Evolutionary conservation across 2,888 invertebrate species (phyloP), one percentile per base, ranked within the genome.

Genomic region (Plusia festucae): DNA sequence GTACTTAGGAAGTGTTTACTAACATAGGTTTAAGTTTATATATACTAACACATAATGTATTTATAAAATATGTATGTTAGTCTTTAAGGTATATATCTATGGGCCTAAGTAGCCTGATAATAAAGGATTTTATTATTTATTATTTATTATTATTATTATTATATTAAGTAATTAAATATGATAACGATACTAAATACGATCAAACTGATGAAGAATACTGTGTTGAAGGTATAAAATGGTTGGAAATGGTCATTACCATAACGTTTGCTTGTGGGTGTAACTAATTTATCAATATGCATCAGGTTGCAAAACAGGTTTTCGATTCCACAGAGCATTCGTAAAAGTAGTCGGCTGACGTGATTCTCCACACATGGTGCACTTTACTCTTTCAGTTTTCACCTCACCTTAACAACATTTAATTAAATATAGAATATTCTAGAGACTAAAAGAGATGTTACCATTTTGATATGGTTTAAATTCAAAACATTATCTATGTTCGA

Each of bases 251-350:
- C 66, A 60, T 64, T 59, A 62, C 34, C 56, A 65, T 76, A 63
- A 60, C 46, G 71, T n/a, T 63, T 59, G 68, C 63, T 78, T 59
- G 32, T 46, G 54, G 59, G 55, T 54, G 64, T 56, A 24, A 64
- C 46, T 70, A 65, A 79, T 79, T 71, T 73, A 78, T 79, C 68
- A 77, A 70, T 80, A 77, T 74, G 74, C 70, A 78, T 76, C 60
- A 74, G 69, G 78, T 79, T 76, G 82, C 65, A 65, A 78, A 79
- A 87, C 83, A 61, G 79, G 86, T 86, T 85, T 77, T 79, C 67
- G 79, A 78, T 85, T 80, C 82, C 71, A 76, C 81, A 79, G 78
- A 77, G 67, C 79, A 78, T 75, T 77, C 77, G 80, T 81, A 82
- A 82, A 85, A 85, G 83, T 85, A 75, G 88, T 78, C 78, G 62